Base-by-base conservation (phyloP, 92 coral and sea anemone genomes). In the Blastomussa wellsi region DNA sequence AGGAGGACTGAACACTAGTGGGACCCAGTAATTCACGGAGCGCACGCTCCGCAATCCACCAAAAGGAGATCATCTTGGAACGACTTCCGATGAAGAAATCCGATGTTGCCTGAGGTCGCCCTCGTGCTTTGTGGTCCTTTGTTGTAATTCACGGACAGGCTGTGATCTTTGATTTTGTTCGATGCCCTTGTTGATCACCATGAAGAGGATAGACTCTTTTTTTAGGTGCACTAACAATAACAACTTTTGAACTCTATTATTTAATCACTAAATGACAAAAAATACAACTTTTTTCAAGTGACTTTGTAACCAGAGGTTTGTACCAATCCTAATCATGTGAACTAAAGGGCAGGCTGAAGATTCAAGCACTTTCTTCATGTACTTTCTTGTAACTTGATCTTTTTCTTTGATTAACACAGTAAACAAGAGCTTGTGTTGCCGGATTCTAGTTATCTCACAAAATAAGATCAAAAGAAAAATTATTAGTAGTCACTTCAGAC, bases 41-140 rank as follows among this genome's bases (percentile, higher is more conserved):
- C 35, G 71, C 35, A 65, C 71, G 35, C 71, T 65, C 9, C 72
- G 72, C 72, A 65, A 65, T 32, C 72, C 31, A 26, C 24, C 72
- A 32, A n/a, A n/a, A n/a, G n/a, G n/a, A n/a, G n/a, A n/a, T n/a
- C n/a, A n/a, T n/a, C n/a, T n/a, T n/a, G n/a, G 36, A 7, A 65
- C 72, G 72, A 65, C 72, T 65, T 65, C 72, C 72, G 72, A 65
- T n/a, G 72, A 65, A 17, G 72, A 65, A 65, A 65, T 65, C 72
- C 72, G 72, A 65, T 24, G 72, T 65, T 29, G 72, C 72, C 72
- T 8, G 70, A 64, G 70, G 70, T 64, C 70, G 70, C 70, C 7
- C 17, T 65, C 35, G 35, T 65, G 24, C n/a, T n/a, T 65, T 67
- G 73, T 24, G 22, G 28, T 9, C 73, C 73, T 11, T n/a, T n/a